Percentiles rank a stretch among this genome's conserved stretches.
Conservation (phyloP, 2,797 vertebrate species). For the Rhabdomys pumilio region DNA sequence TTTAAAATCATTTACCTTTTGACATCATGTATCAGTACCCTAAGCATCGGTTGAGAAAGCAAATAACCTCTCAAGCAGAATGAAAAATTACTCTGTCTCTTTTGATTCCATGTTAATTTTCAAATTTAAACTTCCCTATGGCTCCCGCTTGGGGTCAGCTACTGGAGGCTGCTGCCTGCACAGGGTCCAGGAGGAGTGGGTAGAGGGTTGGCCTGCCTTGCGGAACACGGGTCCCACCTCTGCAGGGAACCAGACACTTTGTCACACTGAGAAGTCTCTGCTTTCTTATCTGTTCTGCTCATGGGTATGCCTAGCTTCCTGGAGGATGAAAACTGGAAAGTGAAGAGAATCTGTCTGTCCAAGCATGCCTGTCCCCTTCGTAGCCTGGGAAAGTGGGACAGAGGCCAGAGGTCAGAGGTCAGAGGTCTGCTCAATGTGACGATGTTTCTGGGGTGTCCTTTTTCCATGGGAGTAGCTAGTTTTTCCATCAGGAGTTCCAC, state of each 20-base stretch:
- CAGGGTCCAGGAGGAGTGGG: fast-evolving
- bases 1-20: conserved; percentile 93
- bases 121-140: conserved; percentile 84
- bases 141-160: conserved; percentile 73
- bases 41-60: conserved; percentile 88
- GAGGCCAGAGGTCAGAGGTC: fast-evolving
- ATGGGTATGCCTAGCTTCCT: fast-evolving
- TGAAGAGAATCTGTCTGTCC: fast-evolving
- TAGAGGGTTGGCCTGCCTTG: not conserved
- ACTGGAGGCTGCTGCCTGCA: not conserved
- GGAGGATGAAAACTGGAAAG: fast-evolving
- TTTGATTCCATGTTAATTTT: conserved; percentile 90
- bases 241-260: fast-evolving
- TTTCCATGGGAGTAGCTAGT: fast-evolving
- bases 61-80: conserved; percentile 92
- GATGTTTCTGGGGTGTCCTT: fast-evolving
- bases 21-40: conserved; percentile 89
- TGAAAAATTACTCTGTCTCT: conserved; percentile 94
- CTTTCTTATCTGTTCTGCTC: fast-evolving
- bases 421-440: fast-evolving
- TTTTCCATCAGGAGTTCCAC: not conserved
- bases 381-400: not conserved
- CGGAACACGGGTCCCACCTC: fast-evolving
- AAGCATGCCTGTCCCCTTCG: too few species aligned
- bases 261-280: fast-evolving